Conservation (phyloP, 2,888 invertebrate genomes). For the Limnephilus rhombicus region DNA sequence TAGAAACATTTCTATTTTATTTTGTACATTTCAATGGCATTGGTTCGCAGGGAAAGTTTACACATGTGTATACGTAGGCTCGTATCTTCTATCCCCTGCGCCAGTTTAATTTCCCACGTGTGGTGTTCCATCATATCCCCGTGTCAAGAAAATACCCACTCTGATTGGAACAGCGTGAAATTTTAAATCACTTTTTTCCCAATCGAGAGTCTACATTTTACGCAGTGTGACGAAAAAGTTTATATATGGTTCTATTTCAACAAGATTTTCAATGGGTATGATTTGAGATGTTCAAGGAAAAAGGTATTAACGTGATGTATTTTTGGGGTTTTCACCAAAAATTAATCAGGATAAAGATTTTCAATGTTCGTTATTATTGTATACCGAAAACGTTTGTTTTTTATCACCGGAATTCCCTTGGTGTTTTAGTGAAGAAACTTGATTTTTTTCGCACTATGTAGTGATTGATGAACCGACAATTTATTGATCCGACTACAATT, state of each 20-base stretch:
- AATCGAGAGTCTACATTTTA: background rate
- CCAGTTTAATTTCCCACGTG: slow-evolving; percentile 31
- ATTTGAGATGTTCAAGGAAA: too few relatives aligned
- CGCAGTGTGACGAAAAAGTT: background rate
- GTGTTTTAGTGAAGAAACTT: too few relatives aligned
- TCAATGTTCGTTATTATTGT: too few relatives aligned
- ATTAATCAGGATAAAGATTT: too few relatives aligned
- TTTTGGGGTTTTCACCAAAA: too few relatives aligned
- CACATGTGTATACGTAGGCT: background rate
- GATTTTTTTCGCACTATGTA: too few relatives aligned
- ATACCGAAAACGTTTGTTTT: too few relatives aligned
- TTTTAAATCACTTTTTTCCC: background rate
- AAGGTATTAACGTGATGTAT: too few relatives aligned
- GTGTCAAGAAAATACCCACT: slow-evolving; percentile 3
- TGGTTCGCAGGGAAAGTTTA: background rate
- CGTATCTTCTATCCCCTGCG: background rate
- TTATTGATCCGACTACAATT: too few relatives aligned
- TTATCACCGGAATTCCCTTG: too few relatives aligned
- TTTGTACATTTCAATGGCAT: slow-evolving; percentile 29
- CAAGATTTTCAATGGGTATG: background rate
- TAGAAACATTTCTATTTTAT: slow-evolving; percentile 20
- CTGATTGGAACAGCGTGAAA: slow-evolving; percentile 20
- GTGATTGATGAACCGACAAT: too few relatives aligned
- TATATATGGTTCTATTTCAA: background rate
- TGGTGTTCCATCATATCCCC: slow-evolving; percentile 32